These are phyloP conservation scores for Brachyopa scutellaris DNA, from an alignment of 2,888 invertebrate genomes.

Conservation along the genomic window DNA sequence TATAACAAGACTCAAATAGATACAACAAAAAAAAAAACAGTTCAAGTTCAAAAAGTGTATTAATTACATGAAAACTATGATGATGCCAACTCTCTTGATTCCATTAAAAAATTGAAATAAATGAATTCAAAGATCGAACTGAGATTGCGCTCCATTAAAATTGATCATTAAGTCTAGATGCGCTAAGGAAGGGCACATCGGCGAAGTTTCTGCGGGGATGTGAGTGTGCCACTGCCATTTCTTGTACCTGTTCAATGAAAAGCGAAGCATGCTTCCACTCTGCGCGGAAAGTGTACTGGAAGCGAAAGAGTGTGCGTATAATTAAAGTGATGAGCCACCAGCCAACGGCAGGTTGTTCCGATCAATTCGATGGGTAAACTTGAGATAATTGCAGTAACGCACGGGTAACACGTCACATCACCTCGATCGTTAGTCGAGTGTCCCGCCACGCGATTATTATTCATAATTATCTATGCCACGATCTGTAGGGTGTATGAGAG, in stretches of 20 bases:
- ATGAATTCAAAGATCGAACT: background rate
- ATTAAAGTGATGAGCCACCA: background rate
- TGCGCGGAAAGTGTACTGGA: too few species aligned
- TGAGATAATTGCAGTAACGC: constrained; percentile 40
- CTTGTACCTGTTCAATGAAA: too few species aligned
- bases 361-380: constrained; percentile 4
- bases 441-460: background rate
- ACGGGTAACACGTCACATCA: constrained; percentile 17
- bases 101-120: too few species aligned
- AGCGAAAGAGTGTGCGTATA: background rate
- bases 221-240: too few species aligned
- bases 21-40: background rate
- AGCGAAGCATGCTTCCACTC: too few species aligned
- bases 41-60: constrained; percentile 24
- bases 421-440: constrained; percentile 7
- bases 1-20: constrained; percentile 9
- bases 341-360: background rate
- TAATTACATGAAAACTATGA: constrained; percentile 10
- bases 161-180: background rate
- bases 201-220: too few species aligned
- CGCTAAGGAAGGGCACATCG: background rate
- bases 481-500: too few species aligned
- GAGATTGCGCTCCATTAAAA: background rate
- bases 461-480: too few species aligned
- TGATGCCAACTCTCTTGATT: too few species aligned